Percentiles rank a stretch among this genome's conserved stretches.
These are phyloP conservation scores for Macrostomum lignano DNA, from an alignment of 1,140 invertebrate genomes.

Conservation along the genomic window DNA sequence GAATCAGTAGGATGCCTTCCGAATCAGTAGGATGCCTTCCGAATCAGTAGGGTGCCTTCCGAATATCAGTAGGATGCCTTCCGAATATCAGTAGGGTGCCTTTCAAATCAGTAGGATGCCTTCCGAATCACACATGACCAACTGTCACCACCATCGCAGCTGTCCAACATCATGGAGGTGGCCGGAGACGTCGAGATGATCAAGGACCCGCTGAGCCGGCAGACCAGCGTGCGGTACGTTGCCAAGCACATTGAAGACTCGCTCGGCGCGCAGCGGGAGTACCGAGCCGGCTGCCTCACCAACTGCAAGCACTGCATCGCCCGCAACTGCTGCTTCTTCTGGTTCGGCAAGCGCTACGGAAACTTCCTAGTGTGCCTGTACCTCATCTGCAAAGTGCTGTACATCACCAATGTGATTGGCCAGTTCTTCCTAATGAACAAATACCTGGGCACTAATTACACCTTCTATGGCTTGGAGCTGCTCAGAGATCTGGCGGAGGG, in stretches of 20 bases:
- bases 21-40: too few species aligned
- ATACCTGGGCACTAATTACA: constrained; percentile 14
- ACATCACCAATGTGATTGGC: constrained; percentile 11
- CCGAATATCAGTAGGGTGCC: too few species aligned
- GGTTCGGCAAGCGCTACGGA: constrained; percentile 16
- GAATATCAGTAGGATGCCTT: too few species aligned
- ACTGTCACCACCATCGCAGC: too few species aligned
- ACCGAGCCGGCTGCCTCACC: constrained; percentile 8
- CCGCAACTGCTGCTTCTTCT: constrained; percentile 15
- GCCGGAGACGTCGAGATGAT: constrained; percentile 4
- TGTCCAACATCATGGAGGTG: constrained; percentile 4
- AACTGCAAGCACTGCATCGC: constrained; percentile 9
- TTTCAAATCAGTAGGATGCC: too few species aligned
- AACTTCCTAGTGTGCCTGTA: constrained; percentile 17
- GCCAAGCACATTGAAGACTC: constrained; percentile 15
- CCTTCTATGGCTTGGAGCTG: constrained; percentile 10
- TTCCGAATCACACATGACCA: too few species aligned
- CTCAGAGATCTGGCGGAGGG: constrained; percentile 9
- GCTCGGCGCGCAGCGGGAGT: constrained; percentile 5
- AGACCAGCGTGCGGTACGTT: constrained; percentile 13
- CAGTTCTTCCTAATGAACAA: constrained; percentile 15
- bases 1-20: too few species aligned
- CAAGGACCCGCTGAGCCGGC: constrained; percentile 12
- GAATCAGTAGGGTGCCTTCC: too few species aligned
- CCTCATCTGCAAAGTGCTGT: constrained; percentile 14